Percentiles rank a stretch among this genome's conserved stretches.
Conservation (phyloP, 2,797 vertebrate genomes). For the Alca torda region DNA sequence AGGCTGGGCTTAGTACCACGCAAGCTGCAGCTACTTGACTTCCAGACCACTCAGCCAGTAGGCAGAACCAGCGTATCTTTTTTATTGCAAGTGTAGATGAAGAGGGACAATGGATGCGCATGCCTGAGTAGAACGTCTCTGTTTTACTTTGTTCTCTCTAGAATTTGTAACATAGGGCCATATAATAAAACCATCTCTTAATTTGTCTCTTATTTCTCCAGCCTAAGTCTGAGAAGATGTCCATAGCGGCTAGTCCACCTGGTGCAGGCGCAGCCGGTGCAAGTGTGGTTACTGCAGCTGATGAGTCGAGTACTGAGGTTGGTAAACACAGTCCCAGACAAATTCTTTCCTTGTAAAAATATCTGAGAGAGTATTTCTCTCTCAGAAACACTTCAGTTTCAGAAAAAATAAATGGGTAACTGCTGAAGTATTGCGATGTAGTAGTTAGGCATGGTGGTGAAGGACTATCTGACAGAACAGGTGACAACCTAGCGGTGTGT, state of each 20-base stretch:
- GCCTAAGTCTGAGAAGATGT: conserved; percentile 3
- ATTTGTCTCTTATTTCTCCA: neutral
- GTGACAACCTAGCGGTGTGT: neutral
- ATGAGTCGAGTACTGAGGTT: conserved; percentile 53
- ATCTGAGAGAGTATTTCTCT: neutral
- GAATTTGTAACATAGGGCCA: neutral
- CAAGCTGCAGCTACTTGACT: neutral
- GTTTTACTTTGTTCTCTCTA: neutral
- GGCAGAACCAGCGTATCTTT: neutral
- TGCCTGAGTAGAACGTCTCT: neutral
- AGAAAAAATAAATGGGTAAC: neutral
- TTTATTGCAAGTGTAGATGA: neutral
- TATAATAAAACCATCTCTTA: neutral
- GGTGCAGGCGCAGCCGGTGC: neutral
- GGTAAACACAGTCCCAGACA: neutral
- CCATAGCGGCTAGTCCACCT: neutral
- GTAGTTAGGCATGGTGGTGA: neutral
- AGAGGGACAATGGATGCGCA: neutral
- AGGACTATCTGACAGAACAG: neutral
- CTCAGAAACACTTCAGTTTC: neutral
- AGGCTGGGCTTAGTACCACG: neutral
- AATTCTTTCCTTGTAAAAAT: neutral
- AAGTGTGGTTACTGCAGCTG: neutral
- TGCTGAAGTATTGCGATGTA: neutral
- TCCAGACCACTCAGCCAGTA: neutral